A percentile compares a stretch with the other conserved stretches of the same genome.
phyloP scores from a whole-genome alignment of 2,888 invertebrate species.

The Hirtodrosophila confusa region DNA sequence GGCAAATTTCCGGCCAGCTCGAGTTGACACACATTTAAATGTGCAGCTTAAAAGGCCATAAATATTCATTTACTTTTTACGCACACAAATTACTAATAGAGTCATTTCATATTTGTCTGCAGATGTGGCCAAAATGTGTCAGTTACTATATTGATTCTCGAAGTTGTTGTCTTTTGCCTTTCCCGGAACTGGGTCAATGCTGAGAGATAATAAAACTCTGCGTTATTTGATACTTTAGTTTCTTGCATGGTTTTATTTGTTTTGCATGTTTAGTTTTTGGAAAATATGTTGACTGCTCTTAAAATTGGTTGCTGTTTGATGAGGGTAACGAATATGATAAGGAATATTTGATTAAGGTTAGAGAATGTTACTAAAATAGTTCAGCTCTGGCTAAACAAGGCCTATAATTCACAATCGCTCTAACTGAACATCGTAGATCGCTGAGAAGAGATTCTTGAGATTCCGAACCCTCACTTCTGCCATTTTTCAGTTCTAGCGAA shows the following conservation, averaged over 20 bases:
- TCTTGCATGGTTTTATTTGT: conserved; percentile 44
- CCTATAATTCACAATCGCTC: no score
- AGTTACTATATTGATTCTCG: conserved; percentile 34
- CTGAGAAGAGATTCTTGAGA: no score
- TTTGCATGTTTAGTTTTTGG: conserved; percentile 35
- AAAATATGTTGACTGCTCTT: conserved; percentile 24
- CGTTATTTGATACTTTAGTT: conserved; percentile 45
- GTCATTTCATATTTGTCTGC: conserved; percentile 37
- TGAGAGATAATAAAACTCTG: conserved; percentile 44
- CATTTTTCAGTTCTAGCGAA: no score
- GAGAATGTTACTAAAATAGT: conserved; percentile 2
- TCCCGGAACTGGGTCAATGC: conserved; percentile 72
- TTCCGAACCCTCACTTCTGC: no score
- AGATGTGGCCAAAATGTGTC: conserved; percentile 36
- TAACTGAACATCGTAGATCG: no score
- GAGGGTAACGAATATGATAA: conserved; percentile 20
- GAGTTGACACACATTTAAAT: conserved; percentile 68
- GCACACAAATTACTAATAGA: conserved; percentile 36
- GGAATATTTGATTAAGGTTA: background rate
- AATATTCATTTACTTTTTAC: conserved; percentile 48
- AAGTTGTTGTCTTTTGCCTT: conserved; percentile 52
- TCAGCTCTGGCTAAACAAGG: no score
- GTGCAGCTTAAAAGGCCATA: conserved; percentile 57
- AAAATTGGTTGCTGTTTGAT: conserved; percentile 21
- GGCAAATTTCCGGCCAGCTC: conserved; percentile 65